Evolutionary conservation across 1,140 invertebrate species (phyloP).

Genomic region (Apis dorsata): DNA sequence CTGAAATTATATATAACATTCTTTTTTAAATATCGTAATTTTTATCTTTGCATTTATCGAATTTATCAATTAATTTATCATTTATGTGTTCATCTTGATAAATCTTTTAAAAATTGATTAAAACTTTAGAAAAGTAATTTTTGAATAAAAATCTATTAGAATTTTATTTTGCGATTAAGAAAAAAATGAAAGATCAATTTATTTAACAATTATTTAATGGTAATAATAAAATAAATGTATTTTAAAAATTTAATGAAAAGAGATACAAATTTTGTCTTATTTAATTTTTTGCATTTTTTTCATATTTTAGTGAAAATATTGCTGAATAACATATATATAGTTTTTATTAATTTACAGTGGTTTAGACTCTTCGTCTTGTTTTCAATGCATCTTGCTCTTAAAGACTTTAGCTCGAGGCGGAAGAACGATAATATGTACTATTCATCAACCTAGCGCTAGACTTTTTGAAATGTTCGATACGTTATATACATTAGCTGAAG

Average conservation of each 20-base stretch:
- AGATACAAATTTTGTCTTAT: background rate
- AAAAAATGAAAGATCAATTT: background rate
- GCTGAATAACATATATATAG: background rate
- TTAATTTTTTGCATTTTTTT: background rate
- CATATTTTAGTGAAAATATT: background rate
- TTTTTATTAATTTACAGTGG: conserved; percentile 83
- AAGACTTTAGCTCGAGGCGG: conserved; percentile 94
- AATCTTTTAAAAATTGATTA: background rate
- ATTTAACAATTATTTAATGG: conserved; percentile 1
- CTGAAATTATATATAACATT: conserved; percentile 1
- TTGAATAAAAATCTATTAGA: background rate
- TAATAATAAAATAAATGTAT: background rate
- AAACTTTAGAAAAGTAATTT: background rate
- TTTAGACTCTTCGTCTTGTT: conserved; percentile 95
- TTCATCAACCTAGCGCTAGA: conserved; percentile 97
- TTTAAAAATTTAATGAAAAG: background rate
- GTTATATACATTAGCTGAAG: conserved; percentile 95
- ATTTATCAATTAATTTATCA: background rate
- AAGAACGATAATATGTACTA: conserved; percentile 97
- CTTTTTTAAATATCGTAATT: background rate
- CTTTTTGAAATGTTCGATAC: conserved; percentile 99
- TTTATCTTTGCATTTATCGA: background rate
- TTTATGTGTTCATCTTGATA: background rate
- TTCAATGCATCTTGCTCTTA: conserved; percentile 93
- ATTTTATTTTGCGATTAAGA: background rate